phyloP scores from a whole-genome alignment of 2,888 invertebrate genomes.

The Euzetes globulus region DNA sequence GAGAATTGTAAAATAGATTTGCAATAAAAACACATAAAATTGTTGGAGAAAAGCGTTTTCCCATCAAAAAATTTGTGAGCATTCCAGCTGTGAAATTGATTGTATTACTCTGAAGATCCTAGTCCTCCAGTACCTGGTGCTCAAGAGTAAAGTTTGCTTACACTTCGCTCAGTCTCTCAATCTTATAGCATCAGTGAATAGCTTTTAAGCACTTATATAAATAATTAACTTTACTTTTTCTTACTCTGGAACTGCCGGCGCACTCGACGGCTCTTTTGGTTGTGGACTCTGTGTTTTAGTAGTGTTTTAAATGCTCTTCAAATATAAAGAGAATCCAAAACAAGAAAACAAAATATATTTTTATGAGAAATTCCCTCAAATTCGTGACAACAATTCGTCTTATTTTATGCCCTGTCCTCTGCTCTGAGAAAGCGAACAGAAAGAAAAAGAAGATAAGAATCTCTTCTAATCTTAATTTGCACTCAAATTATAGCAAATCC shows the following conservation, averaged over 20 bases:
- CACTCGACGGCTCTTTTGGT: background rate
- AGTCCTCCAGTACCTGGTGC: background rate
- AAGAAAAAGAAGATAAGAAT: background rate
- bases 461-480: conserved; percentile 6
- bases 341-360: background rate
- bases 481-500: background rate
- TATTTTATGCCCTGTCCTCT: background rate
- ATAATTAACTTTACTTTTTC: conserved; percentile 22
- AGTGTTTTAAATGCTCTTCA: background rate
- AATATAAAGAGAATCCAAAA: background rate
- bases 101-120: background rate
- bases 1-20: background rate
- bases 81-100: conserved; percentile 27
- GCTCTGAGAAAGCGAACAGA: background rate
- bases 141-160: background rate
- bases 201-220: conserved; percentile 12
- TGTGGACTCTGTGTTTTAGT: background rate
- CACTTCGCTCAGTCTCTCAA: background rate
- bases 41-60: background rate
- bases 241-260: no score
- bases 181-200: background rate
- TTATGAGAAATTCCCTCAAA: background rate
- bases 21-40: background rate
- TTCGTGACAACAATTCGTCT: conserved; percentile 3
- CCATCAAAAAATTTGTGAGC: background rate